These are phyloP conservation scores for Xanthorhoe designata DNA, from an alignment of 2,888 invertebrate species.

Conservation along the genomic window DNA sequence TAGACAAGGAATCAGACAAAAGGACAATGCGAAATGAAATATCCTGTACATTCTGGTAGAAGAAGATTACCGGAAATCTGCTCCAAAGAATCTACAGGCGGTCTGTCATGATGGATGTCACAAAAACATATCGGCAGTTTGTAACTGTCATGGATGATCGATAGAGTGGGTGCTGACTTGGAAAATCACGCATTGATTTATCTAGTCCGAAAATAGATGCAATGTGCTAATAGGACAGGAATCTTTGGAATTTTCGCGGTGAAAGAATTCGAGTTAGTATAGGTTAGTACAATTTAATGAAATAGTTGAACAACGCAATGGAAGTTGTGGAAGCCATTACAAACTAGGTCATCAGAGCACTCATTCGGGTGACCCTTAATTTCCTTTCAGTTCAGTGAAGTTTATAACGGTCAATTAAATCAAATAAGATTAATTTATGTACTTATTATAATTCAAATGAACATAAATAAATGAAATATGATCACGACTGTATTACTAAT, in stretches of 20 bases:
- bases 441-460: too few relatives aligned
- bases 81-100: constrained; percentile 32
- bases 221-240: constrained; percentile 36
- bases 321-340: too few relatives aligned
- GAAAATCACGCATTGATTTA: constrained; percentile 68
- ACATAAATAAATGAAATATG: too few relatives aligned
- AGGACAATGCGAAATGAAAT: too few relatives aligned
- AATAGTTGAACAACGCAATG: too few relatives aligned
- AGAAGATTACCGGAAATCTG: background rate
- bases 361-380: too few relatives aligned
- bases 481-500: too few relatives aligned
- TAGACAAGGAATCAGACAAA: too few relatives aligned
- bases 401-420: background rate
- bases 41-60: too few relatives aligned
- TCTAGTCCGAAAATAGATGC: constrained; percentile 34
- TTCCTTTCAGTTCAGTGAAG: background rate
- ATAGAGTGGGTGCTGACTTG: constrained; percentile 60
- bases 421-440: background rate
- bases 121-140: constrained; percentile 38
- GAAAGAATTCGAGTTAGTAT: constrained; percentile 6
- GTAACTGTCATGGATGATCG: constrained; percentile 67
- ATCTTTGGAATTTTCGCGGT: constrained; percentile 16
- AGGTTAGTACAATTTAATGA: background rate
- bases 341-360: too few relatives aligned
- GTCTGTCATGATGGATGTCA: constrained; percentile 50